Percentiles rank a stretch among this genome's conserved stretches.
These are phyloP conservation scores for Phodopus roborovskii DNA, from an alignment of 2,113 vertebrate genomes.

Conservation along the genomic window DNA sequence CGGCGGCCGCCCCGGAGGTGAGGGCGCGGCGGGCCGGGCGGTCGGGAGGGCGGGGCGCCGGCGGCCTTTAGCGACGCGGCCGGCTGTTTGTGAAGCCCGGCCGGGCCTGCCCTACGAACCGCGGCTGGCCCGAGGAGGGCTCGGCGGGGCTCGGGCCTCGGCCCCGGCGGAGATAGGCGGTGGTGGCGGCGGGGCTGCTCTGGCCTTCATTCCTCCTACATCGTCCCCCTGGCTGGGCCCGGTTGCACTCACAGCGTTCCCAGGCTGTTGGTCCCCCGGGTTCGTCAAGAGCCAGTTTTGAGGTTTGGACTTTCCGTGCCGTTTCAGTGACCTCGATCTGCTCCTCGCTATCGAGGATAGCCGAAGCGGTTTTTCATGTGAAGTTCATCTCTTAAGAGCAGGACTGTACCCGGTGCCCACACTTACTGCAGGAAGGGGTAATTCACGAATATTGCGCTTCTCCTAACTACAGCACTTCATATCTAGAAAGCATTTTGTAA, in stretches of 20 bases:
- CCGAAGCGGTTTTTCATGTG: neutral
- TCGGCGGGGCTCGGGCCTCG: neutral
- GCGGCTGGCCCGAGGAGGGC: neutral
- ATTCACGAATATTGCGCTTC: neutral
- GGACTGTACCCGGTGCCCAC: too few relatives aligned
- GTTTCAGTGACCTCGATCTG: neutral
- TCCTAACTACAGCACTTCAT: neutral
- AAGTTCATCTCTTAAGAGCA: neutral
- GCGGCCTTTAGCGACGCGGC: neutral
- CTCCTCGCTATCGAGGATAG: neutral
- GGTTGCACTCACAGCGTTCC: too few relatives aligned
- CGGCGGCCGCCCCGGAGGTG: neutral
- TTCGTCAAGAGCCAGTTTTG: neutral
- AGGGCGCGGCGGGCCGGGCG: neutral
- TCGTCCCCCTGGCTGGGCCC: neutral
- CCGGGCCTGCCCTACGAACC: neutral
- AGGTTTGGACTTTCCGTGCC: neutral
- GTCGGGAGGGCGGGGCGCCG: neutral
- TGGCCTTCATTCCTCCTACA: neutral
- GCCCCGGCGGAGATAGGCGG: neutral
- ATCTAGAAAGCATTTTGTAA: neutral
- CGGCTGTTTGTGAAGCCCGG: neutral
- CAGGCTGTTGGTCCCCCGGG: neutral
- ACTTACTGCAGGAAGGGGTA: neutral
- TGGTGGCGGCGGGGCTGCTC: neutral